A percentile compares a stretch with the other conserved stretches of the same genome.
Conservation (phyloP, 2,113 vertebrate genomes). For the Dromiciops gliroides region DNA sequence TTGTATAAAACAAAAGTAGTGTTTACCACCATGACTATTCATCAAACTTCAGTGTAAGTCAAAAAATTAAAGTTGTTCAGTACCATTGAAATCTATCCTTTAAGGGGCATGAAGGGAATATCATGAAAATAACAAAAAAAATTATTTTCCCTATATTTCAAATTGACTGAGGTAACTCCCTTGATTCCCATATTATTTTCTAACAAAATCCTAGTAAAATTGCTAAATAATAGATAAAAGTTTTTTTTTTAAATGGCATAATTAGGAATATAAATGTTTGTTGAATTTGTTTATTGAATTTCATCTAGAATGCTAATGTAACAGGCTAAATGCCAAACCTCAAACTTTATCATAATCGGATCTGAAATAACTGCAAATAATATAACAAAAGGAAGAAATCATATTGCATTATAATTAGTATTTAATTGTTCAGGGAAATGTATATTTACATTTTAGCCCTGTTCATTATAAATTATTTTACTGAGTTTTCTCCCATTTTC, state of each 20-base stretch:
- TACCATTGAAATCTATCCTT: too few species aligned
- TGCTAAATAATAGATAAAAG: background rate
- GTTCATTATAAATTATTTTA: background rate
- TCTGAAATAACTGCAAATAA: background rate
- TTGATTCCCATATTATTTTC: background rate
- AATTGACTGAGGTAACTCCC: background rate
- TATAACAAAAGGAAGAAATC: background rate
- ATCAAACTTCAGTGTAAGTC: too few species aligned
- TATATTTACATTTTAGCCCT: background rate
- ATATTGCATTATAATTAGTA: background rate
- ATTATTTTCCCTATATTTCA: too few species aligned
- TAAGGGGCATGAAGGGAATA: too few species aligned
- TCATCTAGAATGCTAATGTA: background rate
- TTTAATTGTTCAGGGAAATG: background rate
- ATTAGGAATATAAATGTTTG: background rate
- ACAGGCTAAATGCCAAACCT: background rate
- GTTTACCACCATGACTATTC: too few species aligned
- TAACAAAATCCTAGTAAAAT: too few species aligned
- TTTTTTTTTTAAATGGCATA: background rate
- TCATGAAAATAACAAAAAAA: too few species aligned
- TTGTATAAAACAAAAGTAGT: too few species aligned
- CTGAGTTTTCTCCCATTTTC: background rate
- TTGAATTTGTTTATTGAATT: too few species aligned
- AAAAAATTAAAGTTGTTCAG: too few species aligned
- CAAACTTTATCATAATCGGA: background rate